Base-by-base conservation (phyloP, 2,888 invertebrate genomes). In the Oxyteleia sp. region DNA sequence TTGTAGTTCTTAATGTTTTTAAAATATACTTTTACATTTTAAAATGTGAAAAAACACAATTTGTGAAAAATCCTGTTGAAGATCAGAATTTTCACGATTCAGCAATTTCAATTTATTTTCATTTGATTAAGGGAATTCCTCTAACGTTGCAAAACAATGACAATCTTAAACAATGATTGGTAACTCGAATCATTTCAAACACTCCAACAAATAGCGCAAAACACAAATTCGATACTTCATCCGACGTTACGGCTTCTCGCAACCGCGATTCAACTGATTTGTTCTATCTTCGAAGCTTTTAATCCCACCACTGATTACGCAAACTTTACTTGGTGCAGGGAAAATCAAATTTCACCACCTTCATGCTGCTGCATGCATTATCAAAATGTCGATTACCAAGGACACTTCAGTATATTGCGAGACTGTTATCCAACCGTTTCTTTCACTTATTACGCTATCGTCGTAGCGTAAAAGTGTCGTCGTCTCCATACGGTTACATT, bases 251-350 rank as follows among this genome's bases (percentile, higher is more conserved):
- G n/a, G 41, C n/a, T 18, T 20, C 41, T 38, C 3, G 7, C 8
- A 63, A 63, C 32, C 26, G 18, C 29, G 41, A 66, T 66, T 69
- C 32, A 32, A 45, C 15, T 45, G 20, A 51, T 26, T 18, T 32
- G 13, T 32, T 43, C 55, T 23, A 72, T 74, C 59, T 66, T 20
- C 8, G 29, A 45, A 66, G 57, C 41, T 47, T 64, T 76, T 78
- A 79, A 83, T 83, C 74, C 53, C 74, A 68, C 74, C 49, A 72
- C 41, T 38, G 59, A 51, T 74, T 79, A 49, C 66, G 66, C 66
- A 64, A 78, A 69, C 72, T 82, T 78, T 38, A 15, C 35, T 51
- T 41, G 57, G 59, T 20, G 32, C 53, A 38, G 32, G 51, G 68
- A 4, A 68, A 79, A 83, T 79, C 55, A 74, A 83, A 79, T 83